phyloP scores from a whole-genome alignment of 1,140 invertebrate genomes.

The Drosophila ficusphila region DNA sequence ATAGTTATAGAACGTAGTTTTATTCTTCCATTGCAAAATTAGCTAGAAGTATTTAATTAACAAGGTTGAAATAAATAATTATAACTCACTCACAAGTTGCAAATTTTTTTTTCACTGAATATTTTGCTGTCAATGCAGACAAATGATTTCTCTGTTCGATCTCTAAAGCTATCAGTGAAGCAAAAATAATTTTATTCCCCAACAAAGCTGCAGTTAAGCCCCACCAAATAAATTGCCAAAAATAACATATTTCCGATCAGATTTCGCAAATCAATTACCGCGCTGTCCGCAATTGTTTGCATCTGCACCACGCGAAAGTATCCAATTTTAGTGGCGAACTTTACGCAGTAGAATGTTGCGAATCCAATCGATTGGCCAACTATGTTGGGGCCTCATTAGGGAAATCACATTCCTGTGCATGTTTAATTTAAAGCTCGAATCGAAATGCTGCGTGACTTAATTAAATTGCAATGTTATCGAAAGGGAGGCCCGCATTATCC shows the following conservation, averaged over 20 bases:
- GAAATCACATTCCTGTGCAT: conserved; percentile 31
- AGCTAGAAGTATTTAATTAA: too few relatives aligned
- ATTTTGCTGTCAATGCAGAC: neutral
- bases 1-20: too few relatives aligned
- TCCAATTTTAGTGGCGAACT: conserved; percentile 6
- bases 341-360: neutral
- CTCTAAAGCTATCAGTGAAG: neutral
- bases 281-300: conserved; percentile 20
- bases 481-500: neutral
- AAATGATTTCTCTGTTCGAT: neutral
- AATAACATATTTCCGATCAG: conserved; percentile 5
- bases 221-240: neutral
- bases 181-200: neutral
- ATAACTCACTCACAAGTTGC: too few relatives aligned
- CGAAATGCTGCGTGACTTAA: conserved; percentile 78
- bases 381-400: conserved; percentile 56
- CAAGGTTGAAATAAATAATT: too few relatives aligned
- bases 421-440: conserved; percentile 71
- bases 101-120: conserved; percentile 1
- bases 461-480: conserved; percentile 72
- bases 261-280: conserved; percentile 28
- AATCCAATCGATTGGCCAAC: conserved; percentile 39
- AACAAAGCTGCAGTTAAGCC: neutral
- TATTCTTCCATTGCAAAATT: too few relatives aligned
- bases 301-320: conserved; percentile 6